These are phyloP conservation scores for Oxyteleia sp. DNA, from an alignment of 2,888 invertebrate species.

Conservation along the genomic window DNA sequence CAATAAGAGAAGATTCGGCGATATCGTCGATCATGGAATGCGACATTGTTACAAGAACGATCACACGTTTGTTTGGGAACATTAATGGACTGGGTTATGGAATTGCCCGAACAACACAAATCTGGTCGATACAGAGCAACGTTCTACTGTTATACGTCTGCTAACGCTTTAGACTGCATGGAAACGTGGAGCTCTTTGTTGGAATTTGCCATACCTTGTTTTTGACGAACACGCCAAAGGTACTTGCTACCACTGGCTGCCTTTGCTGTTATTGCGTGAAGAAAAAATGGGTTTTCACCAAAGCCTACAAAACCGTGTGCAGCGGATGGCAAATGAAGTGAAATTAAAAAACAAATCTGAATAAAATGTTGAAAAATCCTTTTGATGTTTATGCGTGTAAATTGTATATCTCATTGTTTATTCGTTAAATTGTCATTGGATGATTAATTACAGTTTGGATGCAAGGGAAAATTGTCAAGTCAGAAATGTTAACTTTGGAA, in stretches of 20 bases:
- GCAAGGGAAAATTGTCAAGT: too few relatives aligned
- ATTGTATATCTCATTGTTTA: too few relatives aligned
- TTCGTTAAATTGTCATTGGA: too few relatives aligned
- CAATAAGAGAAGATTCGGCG: conserved; percentile 17
- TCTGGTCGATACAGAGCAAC: conserved; percentile 15
- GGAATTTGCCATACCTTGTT: conserved; percentile 16
- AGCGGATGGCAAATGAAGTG: too few relatives aligned
- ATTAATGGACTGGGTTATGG: conserved; percentile 19
- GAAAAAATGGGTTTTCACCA: conserved; percentile 16
- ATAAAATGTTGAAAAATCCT: too few relatives aligned
- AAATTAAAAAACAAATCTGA: too few relatives aligned
- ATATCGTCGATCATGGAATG: conserved; percentile 6
- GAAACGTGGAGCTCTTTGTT: conserved; percentile 23
- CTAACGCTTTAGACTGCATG: conserved; percentile 14
- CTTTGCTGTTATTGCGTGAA: conserved; percentile 15
- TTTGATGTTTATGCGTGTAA: too few relatives aligned
- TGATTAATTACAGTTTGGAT: too few relatives aligned
- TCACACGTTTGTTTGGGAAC: conserved; percentile 22
- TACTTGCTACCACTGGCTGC: conserved; percentile 11
- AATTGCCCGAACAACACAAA: conserved; percentile 7
- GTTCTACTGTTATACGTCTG: conserved; percentile 3
- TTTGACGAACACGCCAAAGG: conserved; percentile 24
- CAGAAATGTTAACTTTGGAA: too few relatives aligned
- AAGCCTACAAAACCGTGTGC: conserved; percentile 4
- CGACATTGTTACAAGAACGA: conserved; percentile 37